phyloP scores from a whole-genome alignment of 2,888 invertebrate genomes.

The Teleogryllus oceanicus region DNA sequence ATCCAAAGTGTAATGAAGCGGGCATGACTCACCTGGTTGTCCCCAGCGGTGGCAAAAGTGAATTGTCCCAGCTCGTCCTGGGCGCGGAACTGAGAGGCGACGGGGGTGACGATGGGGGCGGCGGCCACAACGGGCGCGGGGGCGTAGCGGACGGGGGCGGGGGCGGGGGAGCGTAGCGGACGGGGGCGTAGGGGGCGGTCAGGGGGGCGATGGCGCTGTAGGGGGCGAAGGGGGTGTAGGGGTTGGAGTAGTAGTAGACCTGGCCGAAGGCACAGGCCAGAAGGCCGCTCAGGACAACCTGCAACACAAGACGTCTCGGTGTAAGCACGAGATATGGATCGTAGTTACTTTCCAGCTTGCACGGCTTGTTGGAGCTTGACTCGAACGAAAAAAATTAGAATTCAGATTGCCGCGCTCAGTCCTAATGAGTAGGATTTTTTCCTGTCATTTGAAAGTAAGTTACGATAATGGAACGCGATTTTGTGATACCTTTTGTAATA shows the following conservation, averaged over 20 bases:
- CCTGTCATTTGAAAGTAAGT: no score
- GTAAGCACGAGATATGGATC: no score
- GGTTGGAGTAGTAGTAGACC: slow-evolving; percentile 21
- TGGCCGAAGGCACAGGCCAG: slow-evolving; percentile 30
- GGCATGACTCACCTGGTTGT: slow-evolving; percentile 36
- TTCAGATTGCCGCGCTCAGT: no score
- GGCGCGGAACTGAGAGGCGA: slow-evolving; percentile 38
- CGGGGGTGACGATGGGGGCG: slow-evolving; percentile 27
- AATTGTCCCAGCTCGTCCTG: slow-evolving; percentile 41
- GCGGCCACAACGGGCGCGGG: slow-evolving; percentile 26
- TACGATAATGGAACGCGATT: background rate
- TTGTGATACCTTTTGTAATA: background rate
- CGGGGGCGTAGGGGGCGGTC: slow-evolving; percentile 21
- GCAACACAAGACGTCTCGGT: background rate
- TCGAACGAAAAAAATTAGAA: no score
- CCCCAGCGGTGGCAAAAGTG: slow-evolving; percentile 41
- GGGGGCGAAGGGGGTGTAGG: background rate
- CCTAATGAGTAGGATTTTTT: no score
- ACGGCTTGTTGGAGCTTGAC: no score
- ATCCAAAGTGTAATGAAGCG: background rate
- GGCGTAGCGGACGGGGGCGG: background rate
- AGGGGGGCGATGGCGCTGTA: slow-evolving; percentile 18
- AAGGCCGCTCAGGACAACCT: slow-evolving; percentile 30
- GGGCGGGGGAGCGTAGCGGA: background rate
- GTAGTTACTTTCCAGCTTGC: no score